A percentile compares a stretch with the other conserved stretches of the same genome.
phyloP scores from a whole-genome alignment of 2,113 vertebrate genomes.

The Chaenocephalus aceratus region DNA sequence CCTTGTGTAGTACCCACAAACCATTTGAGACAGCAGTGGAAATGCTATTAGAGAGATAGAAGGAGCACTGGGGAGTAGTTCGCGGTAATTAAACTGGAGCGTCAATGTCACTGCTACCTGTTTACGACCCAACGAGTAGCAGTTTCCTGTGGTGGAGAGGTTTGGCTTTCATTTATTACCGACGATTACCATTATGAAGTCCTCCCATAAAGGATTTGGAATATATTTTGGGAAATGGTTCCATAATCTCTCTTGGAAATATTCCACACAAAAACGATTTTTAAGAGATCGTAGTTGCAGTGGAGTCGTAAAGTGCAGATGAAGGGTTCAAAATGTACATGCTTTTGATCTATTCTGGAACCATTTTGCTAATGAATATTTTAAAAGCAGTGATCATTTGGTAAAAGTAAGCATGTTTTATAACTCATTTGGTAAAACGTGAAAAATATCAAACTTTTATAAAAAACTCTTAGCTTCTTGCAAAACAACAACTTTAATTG shows the following conservation, averaged over 20 bases:
- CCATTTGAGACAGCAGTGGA: conserved; percentile 66
- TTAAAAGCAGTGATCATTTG: conserved; percentile 13
- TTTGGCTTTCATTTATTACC: conserved; percentile 68
- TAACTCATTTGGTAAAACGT: conserved; percentile 6
- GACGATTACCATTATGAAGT: conserved; percentile 53
- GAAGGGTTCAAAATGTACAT: conserved; percentile 2
- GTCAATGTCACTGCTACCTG: conserved; percentile 75
- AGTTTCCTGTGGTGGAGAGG: conserved; percentile 49
- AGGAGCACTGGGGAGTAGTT: conserved; percentile 75
- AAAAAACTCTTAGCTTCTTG: neutral
- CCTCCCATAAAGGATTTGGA: conserved; percentile 21
- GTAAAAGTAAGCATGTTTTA: conserved; percentile 12
- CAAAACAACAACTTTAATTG: conserved; percentile 22
- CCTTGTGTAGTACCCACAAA: conserved; percentile 64
- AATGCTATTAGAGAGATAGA: conserved; percentile 76
- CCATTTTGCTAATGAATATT: conserved; percentile 11
- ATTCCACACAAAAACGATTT: conserved; percentile 27
- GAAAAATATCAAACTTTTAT: conserved; percentile 12
- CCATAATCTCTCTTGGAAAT: conserved; percentile 38
- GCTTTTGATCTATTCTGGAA: neutral
- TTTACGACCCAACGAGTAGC: conserved; percentile 68
- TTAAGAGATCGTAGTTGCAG: conserved; percentile 23
- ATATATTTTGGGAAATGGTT: conserved; percentile 47
- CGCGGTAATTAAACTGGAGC: conserved; percentile 76
- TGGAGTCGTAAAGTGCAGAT: conserved; percentile 12